phyloP scores from a whole-genome alignment of 2,113 vertebrate genomes.

The Eidolon helvum region DNA sequence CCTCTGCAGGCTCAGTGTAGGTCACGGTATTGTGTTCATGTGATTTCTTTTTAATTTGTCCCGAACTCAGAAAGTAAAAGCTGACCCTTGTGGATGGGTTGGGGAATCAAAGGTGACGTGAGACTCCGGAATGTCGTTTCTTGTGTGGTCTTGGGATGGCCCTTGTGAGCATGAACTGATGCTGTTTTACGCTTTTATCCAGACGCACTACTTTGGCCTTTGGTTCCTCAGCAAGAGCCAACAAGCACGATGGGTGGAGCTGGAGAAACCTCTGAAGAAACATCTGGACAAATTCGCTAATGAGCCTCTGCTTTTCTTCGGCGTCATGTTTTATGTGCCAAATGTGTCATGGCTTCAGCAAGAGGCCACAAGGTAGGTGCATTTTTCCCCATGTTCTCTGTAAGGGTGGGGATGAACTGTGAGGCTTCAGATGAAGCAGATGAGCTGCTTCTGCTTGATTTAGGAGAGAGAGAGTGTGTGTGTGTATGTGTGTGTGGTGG shows the following conservation, averaged over 20 bases:
- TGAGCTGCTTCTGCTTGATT: not conserved
- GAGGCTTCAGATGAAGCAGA: not conserved
- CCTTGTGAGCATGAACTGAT: slow-evolving; percentile 41
- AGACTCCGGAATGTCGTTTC: not conserved
- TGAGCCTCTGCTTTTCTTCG: slow-evolving; percentile 96
- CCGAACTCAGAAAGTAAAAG: slow-evolving; percentile 9
- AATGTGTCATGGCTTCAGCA: slow-evolving; percentile 94
- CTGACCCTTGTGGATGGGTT: not conserved
- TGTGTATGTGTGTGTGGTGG: not conserved
- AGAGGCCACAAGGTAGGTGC: slow-evolving; percentile 92
- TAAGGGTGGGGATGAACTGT: not conserved
- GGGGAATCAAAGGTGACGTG: not conserved
- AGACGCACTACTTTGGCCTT: slow-evolving; percentile 97
- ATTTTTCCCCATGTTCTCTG: not conserved
- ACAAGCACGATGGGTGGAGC: slow-evolving; percentile 95
- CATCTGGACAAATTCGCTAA: slow-evolving; percentile 98
- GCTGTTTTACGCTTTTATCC: slow-evolving; percentile 61
- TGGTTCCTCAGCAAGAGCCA: slow-evolving; percentile 97
- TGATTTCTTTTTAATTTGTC: not conserved
- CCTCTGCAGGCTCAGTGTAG: not conserved
- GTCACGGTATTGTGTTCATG: accelerated
- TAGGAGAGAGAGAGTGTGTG: not conserved
- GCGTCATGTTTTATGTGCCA: slow-evolving; percentile 98
- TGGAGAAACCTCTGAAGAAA: slow-evolving; percentile 98
- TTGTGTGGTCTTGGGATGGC: not conserved